Evolutionary conservation across 2,113 vertebrate genomes (phyloP).

Genomic region (Ondatra zibethicus): DNA sequence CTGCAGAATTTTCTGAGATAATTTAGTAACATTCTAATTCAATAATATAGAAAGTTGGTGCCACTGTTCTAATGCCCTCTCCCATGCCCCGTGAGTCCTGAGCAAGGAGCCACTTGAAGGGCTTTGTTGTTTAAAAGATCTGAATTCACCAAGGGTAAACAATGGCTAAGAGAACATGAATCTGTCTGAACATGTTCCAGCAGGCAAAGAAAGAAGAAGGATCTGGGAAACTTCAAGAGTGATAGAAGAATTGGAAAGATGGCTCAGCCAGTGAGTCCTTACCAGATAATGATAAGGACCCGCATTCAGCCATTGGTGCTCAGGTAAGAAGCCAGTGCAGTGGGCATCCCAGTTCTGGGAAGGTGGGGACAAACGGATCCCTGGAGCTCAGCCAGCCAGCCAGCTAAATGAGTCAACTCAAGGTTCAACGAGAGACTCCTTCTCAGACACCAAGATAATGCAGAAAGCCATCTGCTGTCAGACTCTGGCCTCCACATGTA

Average conservation of each 20-base stretch:
- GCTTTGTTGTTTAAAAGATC: not conserved
- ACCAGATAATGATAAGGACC: not conserved
- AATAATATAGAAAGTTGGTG: not conserved
- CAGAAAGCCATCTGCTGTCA: not conserved
- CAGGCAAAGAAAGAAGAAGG: not conserved
- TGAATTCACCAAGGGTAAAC: not conserved
- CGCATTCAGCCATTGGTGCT: not conserved
- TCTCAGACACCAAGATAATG: not conserved
- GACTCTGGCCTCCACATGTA: not conserved
- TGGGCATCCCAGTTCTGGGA: not conserved
- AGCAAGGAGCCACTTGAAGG: not conserved
- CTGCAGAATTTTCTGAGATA: conserved; percentile 17
- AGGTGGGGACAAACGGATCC: not conserved
- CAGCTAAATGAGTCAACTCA: not conserved
- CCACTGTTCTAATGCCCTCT: not conserved
- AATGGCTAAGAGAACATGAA: not conserved
- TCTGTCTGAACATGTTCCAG: not conserved
- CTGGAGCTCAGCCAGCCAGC: no score
- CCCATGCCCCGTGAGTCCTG: not conserved
- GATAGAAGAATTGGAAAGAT: not conserved
- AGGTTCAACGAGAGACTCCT: not conserved
- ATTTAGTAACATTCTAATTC: conserved; percentile 49
- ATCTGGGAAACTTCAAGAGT: not conserved
- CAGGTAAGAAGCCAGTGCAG: no score
- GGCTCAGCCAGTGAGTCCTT: no score